Base-by-base conservation (phyloP, 2,113 vertebrate species). In the Pungitius pungitius region DNA sequence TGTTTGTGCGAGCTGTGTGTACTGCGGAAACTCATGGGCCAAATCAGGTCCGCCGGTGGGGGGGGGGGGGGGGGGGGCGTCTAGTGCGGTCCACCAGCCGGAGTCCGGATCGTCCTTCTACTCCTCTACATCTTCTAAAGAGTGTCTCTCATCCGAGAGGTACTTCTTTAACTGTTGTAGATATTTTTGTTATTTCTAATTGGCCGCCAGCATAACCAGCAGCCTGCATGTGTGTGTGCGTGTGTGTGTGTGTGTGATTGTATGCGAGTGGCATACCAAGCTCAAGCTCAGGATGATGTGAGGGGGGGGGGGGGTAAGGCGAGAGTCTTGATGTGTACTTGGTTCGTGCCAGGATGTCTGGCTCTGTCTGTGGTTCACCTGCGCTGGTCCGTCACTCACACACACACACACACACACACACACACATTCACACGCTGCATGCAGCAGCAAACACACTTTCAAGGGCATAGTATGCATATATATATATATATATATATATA, bases 301-400 rank as follows among this genome's bases (percentile, higher is more conserved):
- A 76, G 69, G 8, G 66, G 52, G 60, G 89, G 63, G 64, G 22
- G 13, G 90, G 14, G 91, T 92, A 93, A 94, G 90, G 80, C 33
- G 90, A 95, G 93, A 91, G 87, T 87, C 91, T 94, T 94, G 92
- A 93, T 92, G 89, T 93, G 89, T 84, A 84, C 67, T 78, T 77
- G 92, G 92, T 92, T 93, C 83, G 91, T 94, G 92, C 93, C 94
- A 73, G 89, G 82, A 90, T 78, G 64, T 95, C 90, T 92, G 92
- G 87, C 85, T 87, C 89, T 90, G 92, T 89, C 93, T 95, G 92
- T 85, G 80, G 84, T 85, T 87, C 91, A 92, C 92, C 95, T 94
- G 92, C 83, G 90, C 80, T 85, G 83, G 73, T 88, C 88, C 78
- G 86, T 87, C 83, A 87, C 69, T 35, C 80, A 84, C 81, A 88